Evolutionary conservation across 2,888 invertebrate genomes (phyloP).

Genomic region (Epirrhoe tristata): DNA sequence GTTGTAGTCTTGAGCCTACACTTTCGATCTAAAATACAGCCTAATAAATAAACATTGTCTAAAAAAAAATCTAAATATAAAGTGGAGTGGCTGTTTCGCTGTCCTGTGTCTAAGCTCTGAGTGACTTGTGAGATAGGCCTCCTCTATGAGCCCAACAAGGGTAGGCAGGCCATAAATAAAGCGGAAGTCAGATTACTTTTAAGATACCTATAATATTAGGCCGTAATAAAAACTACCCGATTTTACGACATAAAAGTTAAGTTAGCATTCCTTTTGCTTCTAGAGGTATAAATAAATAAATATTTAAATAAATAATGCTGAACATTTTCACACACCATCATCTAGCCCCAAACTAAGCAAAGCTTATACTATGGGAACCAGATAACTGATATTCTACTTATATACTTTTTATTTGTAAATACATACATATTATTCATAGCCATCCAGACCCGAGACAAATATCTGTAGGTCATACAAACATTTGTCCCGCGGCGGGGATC

Average conservation of each 20-base stretch:
- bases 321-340: too few species aligned
- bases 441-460: too few species aligned
- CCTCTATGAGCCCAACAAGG: background rate
- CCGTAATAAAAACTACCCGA: slow-evolving; percentile 4
- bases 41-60: background rate
- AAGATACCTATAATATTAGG: slow-evolving; percentile 6
- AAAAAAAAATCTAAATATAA: background rate
- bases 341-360: too few species aligned
- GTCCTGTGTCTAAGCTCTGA: slow-evolving; percentile 15
- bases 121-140: slow-evolving; percentile 13
- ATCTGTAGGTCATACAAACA: too few species aligned
- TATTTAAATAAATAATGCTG: too few species aligned
- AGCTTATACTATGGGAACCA: too few species aligned
- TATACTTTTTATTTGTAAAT: too few species aligned
- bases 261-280: background rate
- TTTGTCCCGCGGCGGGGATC: too few species aligned
- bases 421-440: too few species aligned
- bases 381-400: too few species aligned
- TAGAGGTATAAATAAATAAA: too few species aligned
- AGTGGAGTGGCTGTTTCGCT: background rate
- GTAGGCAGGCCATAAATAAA: slow-evolving; percentile 8
- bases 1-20: background rate
- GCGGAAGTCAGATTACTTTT: slow-evolving; percentile 20
- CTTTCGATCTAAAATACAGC: too few species aligned
- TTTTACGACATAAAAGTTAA: background rate